Percentiles rank a stretch among this genome's conserved stretches.
These are phyloP conservation scores for Torymus tubicola DNA, from an alignment of 2,888 invertebrate genomes.

Conservation along the genomic window DNA sequence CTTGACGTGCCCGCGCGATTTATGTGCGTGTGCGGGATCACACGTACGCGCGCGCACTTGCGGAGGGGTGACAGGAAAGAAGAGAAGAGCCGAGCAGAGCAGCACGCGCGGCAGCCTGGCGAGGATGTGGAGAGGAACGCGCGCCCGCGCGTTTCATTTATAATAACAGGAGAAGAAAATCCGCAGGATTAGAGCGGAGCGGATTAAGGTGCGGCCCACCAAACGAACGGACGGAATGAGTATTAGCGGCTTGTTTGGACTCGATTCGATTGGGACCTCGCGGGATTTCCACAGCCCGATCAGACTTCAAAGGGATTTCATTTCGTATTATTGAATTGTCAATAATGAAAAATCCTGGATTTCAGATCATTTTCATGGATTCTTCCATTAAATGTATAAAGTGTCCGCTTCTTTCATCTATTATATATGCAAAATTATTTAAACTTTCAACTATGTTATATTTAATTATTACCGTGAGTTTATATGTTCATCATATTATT, in stretches of 20 bases:
- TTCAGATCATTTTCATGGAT: not conserved
- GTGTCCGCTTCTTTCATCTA: no score
- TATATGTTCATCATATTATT: no score
- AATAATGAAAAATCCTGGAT: not conserved
- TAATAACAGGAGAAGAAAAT: conserved; percentile 49
- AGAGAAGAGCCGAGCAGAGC: not conserved
- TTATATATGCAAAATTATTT: no score
- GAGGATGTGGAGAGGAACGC: not conserved
- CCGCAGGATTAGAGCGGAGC: conserved; percentile 41
- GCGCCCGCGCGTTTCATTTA: conserved; percentile 37
- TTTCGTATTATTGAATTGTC: not conserved
- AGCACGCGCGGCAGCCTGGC: not conserved
- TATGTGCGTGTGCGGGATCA: conserved; percentile 32
- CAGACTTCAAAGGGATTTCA: conserved; percentile 37
- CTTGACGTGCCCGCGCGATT: conserved; percentile 45
- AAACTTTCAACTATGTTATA: no score
- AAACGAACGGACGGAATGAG: not conserved
- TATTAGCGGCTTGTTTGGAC: conserved; percentile 41
- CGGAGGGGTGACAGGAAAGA: not conserved
- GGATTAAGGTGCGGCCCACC: conserved; percentile 37
- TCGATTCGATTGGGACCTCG: conserved; percentile 13
- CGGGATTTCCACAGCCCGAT: not conserved
- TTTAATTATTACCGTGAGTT: no score
- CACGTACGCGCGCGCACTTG: not conserved
- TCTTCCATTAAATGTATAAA: no score